Base-by-base conservation (phyloP, 1,140 invertebrate genomes). In the Trinorchestia longiramus region DNA sequence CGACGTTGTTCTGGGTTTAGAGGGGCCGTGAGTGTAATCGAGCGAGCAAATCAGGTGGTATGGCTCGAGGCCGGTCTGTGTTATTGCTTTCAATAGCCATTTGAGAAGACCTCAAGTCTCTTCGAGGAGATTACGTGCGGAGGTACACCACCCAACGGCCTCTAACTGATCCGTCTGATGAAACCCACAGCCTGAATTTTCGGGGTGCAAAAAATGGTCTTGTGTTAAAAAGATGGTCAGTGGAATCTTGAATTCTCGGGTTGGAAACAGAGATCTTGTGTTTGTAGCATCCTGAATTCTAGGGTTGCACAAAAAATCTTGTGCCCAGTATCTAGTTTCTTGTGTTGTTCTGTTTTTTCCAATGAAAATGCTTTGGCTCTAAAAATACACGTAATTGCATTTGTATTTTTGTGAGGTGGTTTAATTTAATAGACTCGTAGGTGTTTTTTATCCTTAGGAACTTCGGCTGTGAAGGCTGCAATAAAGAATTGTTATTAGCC, bases 91-190 rank as follows among this genome's bases (percentile, higher is more conserved):
- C 43, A 45, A 94, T 94, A 40, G 92, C 92, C 92, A 94, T 45
- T 94, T 94, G 43, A 47, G 92, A 43, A 94, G 92, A 45, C 92
- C 92, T 94, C 92, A 94, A 94, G 43, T 94, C 92, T 94, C 92
- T 94, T 43, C 43, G 44, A 47, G 92, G 3, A 94, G 92, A 94
- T 94, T 94, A 94, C 92, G 44, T 94, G 43, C 44, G 43, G 92
- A 94, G 92, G 92, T 94, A 45, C 92, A 45, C 92, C 17, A 43
- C 44, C 41, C 92, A 94, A 94, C 92, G 92, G 36, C 92, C 44
- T 94, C 92, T 94, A 45, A 43, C 92, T 44, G 92, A 90, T 41
- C 41, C 43, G n/a, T 90, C 41, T 90, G 41, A 90, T 90, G 88
- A 90, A 90, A 90, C 88, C 43, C 62, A 53, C 47, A 19, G 47